Conservation (phyloP, 2,797 vertebrate genomes). For the Coluber constrictor region DNA sequence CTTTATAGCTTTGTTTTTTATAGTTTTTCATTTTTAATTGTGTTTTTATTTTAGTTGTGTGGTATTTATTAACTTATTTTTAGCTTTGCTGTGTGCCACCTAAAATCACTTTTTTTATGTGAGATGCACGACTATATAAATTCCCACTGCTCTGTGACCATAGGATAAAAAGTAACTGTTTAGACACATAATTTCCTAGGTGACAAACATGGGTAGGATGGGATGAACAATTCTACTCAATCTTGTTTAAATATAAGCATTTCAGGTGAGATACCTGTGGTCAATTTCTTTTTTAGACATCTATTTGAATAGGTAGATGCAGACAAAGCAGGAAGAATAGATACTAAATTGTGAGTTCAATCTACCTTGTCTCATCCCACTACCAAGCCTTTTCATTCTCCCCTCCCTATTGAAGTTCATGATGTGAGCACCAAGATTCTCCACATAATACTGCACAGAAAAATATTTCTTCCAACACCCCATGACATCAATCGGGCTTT, state of each 20-base stretch:
- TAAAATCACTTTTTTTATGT: neutral
- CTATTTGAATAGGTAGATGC: neutral
- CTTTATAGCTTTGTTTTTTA: neutral
- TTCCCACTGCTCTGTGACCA: neutral
- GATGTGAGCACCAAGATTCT: neutral
- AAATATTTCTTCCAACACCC: neutral
- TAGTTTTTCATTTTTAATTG: neutral
- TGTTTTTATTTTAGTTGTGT: neutral
- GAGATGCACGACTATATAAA: neutral
- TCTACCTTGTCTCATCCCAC: neutral
- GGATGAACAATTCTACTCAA: neutral
- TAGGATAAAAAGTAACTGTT: neutral
- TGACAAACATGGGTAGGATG: neutral
- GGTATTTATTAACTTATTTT: neutral
- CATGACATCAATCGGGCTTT: neutral
- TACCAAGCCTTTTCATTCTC: neutral
- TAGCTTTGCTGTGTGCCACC: neutral
- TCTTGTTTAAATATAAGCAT: neutral
- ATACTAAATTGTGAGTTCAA: neutral
- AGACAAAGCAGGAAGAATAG: neutral
- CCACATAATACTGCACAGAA: neutral
- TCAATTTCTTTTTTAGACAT: neutral
- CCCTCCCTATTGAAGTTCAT: neutral
- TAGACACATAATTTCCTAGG: neutral
- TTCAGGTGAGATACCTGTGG: neutral